Evolutionary conservation across 2,888 invertebrate species (phyloP), one percentile per base, ranked within the genome.

Genomic region (Sclerodermus sp.): DNA sequence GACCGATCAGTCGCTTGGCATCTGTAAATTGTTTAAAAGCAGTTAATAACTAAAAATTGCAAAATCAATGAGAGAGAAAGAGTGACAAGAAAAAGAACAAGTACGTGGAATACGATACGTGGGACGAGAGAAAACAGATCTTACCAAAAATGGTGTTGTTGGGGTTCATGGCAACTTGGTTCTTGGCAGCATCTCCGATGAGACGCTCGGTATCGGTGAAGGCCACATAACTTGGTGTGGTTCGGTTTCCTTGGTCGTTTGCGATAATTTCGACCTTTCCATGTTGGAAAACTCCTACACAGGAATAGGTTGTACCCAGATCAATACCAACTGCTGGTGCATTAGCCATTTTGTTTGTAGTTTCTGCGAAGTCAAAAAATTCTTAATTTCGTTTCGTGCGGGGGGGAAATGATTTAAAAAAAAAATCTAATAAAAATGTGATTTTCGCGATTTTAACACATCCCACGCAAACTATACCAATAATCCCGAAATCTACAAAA

Each of bases 261-360:
- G 84, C 83, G 59, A 89, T 88, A 74, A 89, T 88, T 74, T 89
- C 88, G 70, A 89, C 87, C 70, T 87, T 87, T 49, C 89, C 88
- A 64, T 87, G 85, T 70, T 83, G 82, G 85, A 93, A 94, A 61
- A 94, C 93, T 69, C 93, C 93, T 64, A 94, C 93, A 75, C 93
- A 94, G 47, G 94, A 95, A 81, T 95, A 96, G 60, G 95, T 96
- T 66, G 95, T 96, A 66, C 96, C 96, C 81, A 96, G 85, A 84
- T 96, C 96, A 81, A 96, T 96, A 85, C 96, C 96, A 76, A 95
- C 88, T 78, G 91, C 91, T 75, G 91, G 91, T 85, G 90, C 87
- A 81, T 88, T 88, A 45, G 83, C 78, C 77, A 76, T 78, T 62
- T 72, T 67, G 58, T 41, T 44, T 54, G 63, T n/a, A n/a, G 48